A percentile compares a stretch with the other conserved stretches of the same genome.
phyloP scores from a whole-genome alignment of 2,888 invertebrate genomes.

The Archips crataeganus region DNA sequence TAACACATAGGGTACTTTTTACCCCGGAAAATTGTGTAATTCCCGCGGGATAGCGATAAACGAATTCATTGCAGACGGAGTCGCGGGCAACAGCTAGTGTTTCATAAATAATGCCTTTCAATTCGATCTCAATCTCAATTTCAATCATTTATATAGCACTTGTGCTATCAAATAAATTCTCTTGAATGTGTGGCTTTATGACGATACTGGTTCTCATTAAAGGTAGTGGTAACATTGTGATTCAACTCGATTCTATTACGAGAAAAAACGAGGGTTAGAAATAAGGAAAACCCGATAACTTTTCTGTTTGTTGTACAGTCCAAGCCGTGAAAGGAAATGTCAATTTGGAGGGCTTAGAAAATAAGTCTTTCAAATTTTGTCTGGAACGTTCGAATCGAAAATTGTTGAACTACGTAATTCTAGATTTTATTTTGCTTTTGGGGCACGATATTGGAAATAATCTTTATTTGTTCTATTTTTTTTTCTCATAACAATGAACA shows the following conservation, averaged over 20 bases:
- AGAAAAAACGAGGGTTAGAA: conserved; percentile 7
- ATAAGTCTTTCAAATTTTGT: conserved; percentile 4
- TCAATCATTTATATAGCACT: background rate
- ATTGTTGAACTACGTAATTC: background rate
- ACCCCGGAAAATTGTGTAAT: no score
- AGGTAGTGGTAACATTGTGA: conserved; percentile 9
- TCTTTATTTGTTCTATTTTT: background rate
- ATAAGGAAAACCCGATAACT: conserved; percentile 16
- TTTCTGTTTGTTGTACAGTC: conserved; percentile 10
- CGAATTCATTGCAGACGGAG: no score
- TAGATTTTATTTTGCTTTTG: background rate
- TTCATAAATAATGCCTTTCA: background rate
- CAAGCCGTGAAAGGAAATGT: conserved; percentile 1
- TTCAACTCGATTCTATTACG: conserved; percentile 4
- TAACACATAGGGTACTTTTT: no score
- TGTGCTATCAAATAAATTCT: background rate
- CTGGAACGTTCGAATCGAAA: background rate
- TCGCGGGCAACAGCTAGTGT: no score
- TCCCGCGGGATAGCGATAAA: no score
- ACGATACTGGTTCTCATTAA: conserved; percentile 4
- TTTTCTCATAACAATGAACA: no score
- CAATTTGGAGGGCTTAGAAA: conserved; percentile 12
- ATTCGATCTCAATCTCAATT: background rate
- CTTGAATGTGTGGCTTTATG: background rate
- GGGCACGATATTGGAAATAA: background rate